Percentiles rank a stretch among this genome's conserved stretches.
These are phyloP conservation scores for Crotalus horridus DNA, from an alignment of 2,113 vertebrate species.

Conservation along the genomic window DNA sequence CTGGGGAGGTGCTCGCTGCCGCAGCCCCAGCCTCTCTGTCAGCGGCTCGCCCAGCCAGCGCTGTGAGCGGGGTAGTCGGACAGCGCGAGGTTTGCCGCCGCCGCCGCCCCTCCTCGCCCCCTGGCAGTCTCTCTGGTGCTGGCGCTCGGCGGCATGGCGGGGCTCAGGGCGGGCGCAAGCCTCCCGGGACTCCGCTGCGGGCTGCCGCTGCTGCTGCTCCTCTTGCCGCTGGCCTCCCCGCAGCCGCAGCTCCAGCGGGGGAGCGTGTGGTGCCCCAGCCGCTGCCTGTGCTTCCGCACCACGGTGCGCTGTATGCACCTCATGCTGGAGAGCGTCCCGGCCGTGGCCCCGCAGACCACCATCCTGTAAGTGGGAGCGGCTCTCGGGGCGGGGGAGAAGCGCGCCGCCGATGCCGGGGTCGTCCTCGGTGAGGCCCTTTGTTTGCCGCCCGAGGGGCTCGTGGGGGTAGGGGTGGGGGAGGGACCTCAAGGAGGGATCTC, in stretches of 20 bases:
- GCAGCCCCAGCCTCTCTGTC: background rate
- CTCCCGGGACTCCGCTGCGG: slow-evolving; percentile 41
- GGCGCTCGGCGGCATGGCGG: slow-evolving; percentile 57
- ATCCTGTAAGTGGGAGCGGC: slow-evolving; percentile 84
- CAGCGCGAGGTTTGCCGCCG: too few species aligned
- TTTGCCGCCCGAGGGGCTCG: slow-evolving; percentile 2
- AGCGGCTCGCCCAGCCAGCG: background rate
- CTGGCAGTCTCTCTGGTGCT: background rate
- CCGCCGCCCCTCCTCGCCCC: background rate
- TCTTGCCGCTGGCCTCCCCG: slow-evolving; percentile 52
- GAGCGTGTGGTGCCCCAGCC: slow-evolving; percentile 77
- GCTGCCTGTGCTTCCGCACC: slow-evolving; percentile 89
- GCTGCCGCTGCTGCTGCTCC: slow-evolving; percentile 41
- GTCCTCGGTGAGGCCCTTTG: slow-evolving; percentile 28
- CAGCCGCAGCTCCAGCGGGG: slow-evolving; percentile 55
- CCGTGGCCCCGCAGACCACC: slow-evolving; percentile 87
- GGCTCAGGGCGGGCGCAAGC: slow-evolving; percentile 17
- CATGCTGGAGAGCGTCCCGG: slow-evolving; percentile 87
- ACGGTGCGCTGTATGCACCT: slow-evolving; percentile 98
- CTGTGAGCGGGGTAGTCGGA: background rate
- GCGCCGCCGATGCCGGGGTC: background rate
- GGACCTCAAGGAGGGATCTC: background rate
- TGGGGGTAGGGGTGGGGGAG: background rate
- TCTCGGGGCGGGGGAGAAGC: background rate
- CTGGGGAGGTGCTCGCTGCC: slow-evolving; percentile 6